Evolutionary conservation across 1,140 invertebrate genomes (phyloP).

Genomic region (Leptoteleia sp.): DNA sequence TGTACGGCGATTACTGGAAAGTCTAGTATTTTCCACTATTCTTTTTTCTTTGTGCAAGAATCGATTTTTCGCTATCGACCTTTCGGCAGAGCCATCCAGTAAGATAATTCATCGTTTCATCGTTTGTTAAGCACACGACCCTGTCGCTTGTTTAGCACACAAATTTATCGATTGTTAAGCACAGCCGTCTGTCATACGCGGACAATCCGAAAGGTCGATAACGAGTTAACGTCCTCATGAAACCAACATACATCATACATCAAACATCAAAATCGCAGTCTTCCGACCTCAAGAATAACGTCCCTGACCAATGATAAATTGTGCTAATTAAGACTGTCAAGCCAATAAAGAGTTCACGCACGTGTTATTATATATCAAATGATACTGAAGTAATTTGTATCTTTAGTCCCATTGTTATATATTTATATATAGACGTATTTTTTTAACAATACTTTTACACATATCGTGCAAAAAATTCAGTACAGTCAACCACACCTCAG

Average conservation of each 20-base stretch:
- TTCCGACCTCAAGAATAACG: constrained; percentile 61
- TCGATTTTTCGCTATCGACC: no score
- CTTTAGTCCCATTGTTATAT: neutral
- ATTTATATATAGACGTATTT: constrained; percentile 29
- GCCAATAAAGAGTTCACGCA: constrained; percentile 50
- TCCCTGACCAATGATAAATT: constrained; percentile 51
- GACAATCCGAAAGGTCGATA: constrained; percentile 4
- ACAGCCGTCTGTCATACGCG: no score
- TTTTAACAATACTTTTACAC: constrained; percentile 10
- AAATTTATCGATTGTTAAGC: no score
- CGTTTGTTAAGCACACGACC: no score
- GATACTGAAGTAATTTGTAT: constrained; percentile 7
- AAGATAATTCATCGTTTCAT: no score
- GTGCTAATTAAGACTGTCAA: constrained; percentile 60
- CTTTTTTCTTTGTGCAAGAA: no score
- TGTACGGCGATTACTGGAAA: no score
- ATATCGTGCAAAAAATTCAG: constrained; percentile 33
- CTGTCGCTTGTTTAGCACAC: no score
- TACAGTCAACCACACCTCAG: constrained; percentile 28
- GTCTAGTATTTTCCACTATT: no score
- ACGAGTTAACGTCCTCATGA: neutral
- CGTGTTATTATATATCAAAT: constrained; percentile 16
- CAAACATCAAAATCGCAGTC: constrained; percentile 50
- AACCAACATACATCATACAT: constrained; percentile 47
- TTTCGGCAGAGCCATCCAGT: no score